These are phyloP conservation scores for Seriola rivoliana DNA, from an alignment of 2,113 vertebrate species.

Conservation along the genomic window DNA sequence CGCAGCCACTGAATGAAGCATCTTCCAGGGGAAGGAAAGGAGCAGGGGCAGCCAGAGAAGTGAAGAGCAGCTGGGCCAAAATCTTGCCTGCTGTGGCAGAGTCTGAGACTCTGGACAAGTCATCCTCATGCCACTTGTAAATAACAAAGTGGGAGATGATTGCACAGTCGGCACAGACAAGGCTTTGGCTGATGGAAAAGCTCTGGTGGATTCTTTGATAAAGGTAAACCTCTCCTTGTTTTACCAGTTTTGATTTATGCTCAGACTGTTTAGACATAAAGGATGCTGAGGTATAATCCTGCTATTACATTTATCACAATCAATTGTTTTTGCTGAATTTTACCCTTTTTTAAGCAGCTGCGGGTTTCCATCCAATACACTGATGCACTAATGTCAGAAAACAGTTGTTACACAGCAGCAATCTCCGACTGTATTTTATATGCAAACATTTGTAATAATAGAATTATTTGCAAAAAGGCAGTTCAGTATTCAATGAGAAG, in stretches of 20 bases:
- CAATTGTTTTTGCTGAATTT: neutral
- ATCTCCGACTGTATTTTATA: neutral
- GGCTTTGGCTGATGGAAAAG: constrained; percentile 73
- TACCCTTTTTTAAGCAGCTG: neutral
- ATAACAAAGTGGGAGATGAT: constrained; percentile 84
- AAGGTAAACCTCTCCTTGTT: constrained; percentile 74
- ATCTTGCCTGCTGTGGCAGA: constrained; percentile 66
- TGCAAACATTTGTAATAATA: neutral
- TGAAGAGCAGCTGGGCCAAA: constrained; percentile 60
- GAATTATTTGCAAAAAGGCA: neutral
- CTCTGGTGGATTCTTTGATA: constrained; percentile 81
- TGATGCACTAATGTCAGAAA: neutral
- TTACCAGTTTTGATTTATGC: neutral
- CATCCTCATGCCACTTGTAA: constrained; percentile 81
- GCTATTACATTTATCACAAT: too few species aligned
- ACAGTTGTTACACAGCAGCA: neutral
- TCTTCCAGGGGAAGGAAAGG: constrained; percentile 48
- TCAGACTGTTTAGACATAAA: neutral
- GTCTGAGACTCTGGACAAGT: constrained; percentile 62
- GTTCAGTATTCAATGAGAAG: neutral
- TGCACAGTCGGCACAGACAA: constrained; percentile 61
- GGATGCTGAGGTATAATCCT: neutral
- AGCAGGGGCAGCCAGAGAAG: constrained; percentile 53
- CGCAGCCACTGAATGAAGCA: constrained; percentile 69
- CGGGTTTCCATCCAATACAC: neutral